Percentiles rank a stretch among this genome's conserved stretches.
Evolutionary conservation across 2,113 vertebrate species (phyloP).

Genomic region (Sturnira hondurensis): DNA sequence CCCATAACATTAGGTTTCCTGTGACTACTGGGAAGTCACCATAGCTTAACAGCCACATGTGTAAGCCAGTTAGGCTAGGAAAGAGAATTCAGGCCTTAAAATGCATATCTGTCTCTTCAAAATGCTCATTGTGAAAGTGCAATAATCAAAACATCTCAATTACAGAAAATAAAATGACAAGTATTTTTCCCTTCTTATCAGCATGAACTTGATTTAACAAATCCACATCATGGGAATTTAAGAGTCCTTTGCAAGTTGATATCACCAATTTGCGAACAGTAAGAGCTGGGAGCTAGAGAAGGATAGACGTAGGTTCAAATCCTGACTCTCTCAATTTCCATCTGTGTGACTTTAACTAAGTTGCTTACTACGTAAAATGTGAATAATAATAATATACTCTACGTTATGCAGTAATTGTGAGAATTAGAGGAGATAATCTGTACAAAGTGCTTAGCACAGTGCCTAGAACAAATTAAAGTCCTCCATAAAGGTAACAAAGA

Average conservation of each 20-base stretch:
- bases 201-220: background rate
- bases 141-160: constrained; percentile 14
- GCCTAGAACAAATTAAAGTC: background rate
- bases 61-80: background rate
- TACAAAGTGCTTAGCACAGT: background rate
- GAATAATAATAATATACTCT: background rate
- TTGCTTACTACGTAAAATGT: background rate
- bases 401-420: background rate
- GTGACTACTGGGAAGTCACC: background rate
- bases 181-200: background rate
- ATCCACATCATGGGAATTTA: background rate
- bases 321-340: background rate
- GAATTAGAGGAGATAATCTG: background rate
- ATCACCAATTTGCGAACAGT: background rate
- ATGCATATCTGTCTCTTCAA: background rate
- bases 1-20: background rate
- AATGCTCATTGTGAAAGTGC: background rate
- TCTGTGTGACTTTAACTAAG: background rate
- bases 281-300: background rate
- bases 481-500: background rate
- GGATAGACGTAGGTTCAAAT: background rate
- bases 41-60: background rate
- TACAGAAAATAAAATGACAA: background rate
- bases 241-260: background rate
- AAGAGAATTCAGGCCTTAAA: background rate